Conservation (phyloP, 2,888 invertebrate genomes). For the Lycia hirtaria region DNA sequence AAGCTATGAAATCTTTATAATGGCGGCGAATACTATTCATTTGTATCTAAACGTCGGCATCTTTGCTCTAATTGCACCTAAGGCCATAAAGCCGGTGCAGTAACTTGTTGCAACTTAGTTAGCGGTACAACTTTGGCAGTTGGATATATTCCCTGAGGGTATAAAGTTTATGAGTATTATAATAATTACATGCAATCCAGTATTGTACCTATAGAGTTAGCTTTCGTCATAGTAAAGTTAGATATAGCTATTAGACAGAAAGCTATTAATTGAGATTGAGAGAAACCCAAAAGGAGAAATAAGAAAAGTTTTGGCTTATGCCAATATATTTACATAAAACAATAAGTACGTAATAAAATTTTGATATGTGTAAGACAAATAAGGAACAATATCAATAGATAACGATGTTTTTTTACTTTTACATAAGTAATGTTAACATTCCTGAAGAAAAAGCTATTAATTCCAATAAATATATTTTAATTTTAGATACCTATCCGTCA, state of each 20-base stretch:
- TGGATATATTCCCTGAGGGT: constrained; percentile 44
- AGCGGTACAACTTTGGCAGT: constrained; percentile 50
- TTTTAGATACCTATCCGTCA: constrained; percentile 20
- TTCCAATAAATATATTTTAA: constrained; percentile 10
- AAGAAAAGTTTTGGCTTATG: too few relatives aligned
- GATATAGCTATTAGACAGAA: neutral
- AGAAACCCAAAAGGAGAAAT: neutral
- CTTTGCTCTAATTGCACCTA: constrained; percentile 69
- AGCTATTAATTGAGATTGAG: neutral
- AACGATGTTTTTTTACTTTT: too few relatives aligned
- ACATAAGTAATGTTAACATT: neutral
- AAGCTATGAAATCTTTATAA: constrained; percentile 67
- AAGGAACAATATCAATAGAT: too few relatives aligned
- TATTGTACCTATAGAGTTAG: constrained; percentile 26
- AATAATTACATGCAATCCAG: constrained; percentile 32
- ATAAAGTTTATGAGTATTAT: constrained; percentile 44
- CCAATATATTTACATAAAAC: too few relatives aligned
- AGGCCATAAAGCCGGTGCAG: constrained; percentile 63
- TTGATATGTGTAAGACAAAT: too few relatives aligned
- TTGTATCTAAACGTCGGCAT: constrained; percentile 62
- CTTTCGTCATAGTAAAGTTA: constrained; percentile 9
- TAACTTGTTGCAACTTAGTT: constrained; percentile 69
- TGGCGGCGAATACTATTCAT: constrained; percentile 55
- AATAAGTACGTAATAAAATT: too few relatives aligned
- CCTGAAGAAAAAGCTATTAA: neutral